A percentile compares a stretch with the other conserved stretches of the same genome.
phyloP scores from a whole-genome alignment of 2,113 vertebrate species.

The Xiphophorus maculatus region DNA sequence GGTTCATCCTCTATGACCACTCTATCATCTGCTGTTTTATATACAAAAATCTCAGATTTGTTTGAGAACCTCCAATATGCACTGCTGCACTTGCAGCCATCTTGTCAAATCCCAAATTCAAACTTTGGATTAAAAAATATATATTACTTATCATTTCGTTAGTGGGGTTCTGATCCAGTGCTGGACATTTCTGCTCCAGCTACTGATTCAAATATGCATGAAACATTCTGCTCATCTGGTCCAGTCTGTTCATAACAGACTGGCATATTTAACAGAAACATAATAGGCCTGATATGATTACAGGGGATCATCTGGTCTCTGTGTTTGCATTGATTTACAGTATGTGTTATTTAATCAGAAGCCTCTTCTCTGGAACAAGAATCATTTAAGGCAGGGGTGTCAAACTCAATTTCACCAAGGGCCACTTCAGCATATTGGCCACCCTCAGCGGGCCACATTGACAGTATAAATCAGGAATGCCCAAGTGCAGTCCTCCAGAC shows the following conservation, averaged over 20 bases:
- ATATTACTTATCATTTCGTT: background rate
- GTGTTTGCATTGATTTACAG: constrained; percentile 1
- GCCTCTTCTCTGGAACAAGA: constrained; percentile 13
- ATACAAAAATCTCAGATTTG: too few species aligned
- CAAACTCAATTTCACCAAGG: too few species aligned
- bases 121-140: background rate
- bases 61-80: too few species aligned
- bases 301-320: constrained; percentile 11
- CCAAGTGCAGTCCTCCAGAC: too few species aligned
- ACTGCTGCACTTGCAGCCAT: too few species aligned
- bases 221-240: background rate
- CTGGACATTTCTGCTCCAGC: background rate
- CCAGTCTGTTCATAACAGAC: background rate
- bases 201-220: background rate
- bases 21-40: too few species aligned
- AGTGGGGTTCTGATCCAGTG: background rate
- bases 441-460: too few species aligned
- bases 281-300: constrained; percentile 23
- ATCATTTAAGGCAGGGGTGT: constrained; percentile 16
- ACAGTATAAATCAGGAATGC: too few species aligned
- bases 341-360: constrained; percentile 43
- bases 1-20: too few species aligned
- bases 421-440: too few species aligned
- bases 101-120: background rate
- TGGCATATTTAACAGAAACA: background rate